Percentiles rank a stretch among this genome's conserved stretches.
These are phyloP conservation scores for Apteryx owenii DNA, from an alignment of 2,113 vertebrate species.

Conservation along the genomic window DNA sequence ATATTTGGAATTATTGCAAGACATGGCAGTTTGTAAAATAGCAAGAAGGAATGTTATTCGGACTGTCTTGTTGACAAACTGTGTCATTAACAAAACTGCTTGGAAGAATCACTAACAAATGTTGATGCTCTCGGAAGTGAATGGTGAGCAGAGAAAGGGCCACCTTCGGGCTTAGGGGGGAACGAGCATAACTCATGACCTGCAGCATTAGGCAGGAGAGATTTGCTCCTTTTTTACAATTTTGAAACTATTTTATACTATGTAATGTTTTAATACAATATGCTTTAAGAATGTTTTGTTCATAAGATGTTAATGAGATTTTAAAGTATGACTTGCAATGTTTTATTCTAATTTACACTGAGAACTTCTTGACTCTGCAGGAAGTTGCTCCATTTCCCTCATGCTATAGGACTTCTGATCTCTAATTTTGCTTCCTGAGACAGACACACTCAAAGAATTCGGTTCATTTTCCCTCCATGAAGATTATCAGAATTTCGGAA, in stretches of 20 bases:
- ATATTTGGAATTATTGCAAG: not conserved
- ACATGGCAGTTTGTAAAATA: not conserved
- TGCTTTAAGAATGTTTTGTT: not conserved
- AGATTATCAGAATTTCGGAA: not conserved
- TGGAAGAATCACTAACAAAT: too few species aligned
- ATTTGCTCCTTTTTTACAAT: not conserved
- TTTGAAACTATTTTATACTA: not conserved
- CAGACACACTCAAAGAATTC: not conserved
- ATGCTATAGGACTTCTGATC: not conserved
- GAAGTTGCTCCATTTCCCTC: not conserved
- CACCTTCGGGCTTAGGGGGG: not conserved
- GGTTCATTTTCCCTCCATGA: not conserved
- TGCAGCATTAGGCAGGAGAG: not conserved
- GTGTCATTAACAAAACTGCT: too few species aligned
- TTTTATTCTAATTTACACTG: not conserved
- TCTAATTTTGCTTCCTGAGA: not conserved
- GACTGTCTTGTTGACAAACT: not conserved
- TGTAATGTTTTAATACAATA: fast-evolving
- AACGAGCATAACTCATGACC: not conserved
- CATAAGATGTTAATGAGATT: not conserved
- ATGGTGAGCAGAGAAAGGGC: not conserved
- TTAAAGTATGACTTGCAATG: not conserved
- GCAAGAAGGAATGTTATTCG: not conserved
- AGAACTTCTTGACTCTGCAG: not conserved
- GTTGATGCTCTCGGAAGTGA: too few species aligned